These are phyloP conservation scores for Scylla paramamosain DNA, from an alignment of 1,140 invertebrate species.

Conservation along the genomic window DNA sequence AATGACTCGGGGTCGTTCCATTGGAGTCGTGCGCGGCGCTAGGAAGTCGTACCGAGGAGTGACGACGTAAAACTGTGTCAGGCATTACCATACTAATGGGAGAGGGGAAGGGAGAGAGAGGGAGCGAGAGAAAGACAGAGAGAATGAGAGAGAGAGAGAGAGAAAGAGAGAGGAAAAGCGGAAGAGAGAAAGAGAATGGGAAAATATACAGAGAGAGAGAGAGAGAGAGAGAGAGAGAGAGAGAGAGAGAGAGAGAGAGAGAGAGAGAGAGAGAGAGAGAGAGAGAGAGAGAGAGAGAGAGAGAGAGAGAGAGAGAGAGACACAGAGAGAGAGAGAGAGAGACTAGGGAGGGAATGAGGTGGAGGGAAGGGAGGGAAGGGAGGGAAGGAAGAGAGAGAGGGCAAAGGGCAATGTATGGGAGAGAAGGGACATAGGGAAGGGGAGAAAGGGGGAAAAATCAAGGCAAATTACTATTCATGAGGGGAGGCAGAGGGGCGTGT, in stretches of 20 bases:
- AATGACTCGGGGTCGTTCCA: too few relatives aligned
- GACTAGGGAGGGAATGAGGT: not conserved
- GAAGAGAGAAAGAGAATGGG: not conserved
- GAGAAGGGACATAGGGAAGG: not conserved
- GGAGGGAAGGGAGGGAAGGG: not conserved
- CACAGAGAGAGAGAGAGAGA: not conserved
- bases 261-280: not conserved
- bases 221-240: too few relatives aligned
- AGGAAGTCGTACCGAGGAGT: not conserved
- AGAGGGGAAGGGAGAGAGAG: not conserved
- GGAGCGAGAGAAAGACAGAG: not conserved
- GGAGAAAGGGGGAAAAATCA: not conserved
- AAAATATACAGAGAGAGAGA: not conserved
- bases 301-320: not conserved
- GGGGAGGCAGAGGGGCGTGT: not conserved
- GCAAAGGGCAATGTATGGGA: conserved; percentile 17
- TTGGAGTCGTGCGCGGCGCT: too few relatives aligned
- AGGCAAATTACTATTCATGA: not conserved
- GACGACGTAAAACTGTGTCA: not conserved
- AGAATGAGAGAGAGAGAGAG: not conserved
- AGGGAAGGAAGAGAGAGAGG: not conserved
- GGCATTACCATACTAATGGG: not conserved
- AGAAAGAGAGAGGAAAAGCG: not conserved
- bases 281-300: not conserved
- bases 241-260: not conserved